A percentile compares a stretch with the other conserved stretches of the same genome.
Conservation (phyloP, 2,888 invertebrate species). For the Campoplex capitator region DNA sequence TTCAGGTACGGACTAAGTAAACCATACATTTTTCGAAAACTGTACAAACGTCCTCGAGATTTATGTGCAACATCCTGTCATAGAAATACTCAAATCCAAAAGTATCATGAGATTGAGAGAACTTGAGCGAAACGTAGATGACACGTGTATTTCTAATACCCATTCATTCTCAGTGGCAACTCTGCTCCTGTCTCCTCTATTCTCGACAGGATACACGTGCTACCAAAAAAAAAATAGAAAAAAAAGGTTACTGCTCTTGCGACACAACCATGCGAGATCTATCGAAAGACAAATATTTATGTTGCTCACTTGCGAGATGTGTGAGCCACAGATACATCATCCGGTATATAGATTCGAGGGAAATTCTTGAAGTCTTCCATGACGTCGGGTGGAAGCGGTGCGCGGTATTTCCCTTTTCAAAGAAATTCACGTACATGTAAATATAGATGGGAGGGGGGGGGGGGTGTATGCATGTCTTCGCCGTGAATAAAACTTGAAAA, state of each 20-base stretch:
- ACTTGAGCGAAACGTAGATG: conserved; percentile 19
- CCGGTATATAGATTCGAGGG: not conserved
- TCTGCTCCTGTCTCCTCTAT: not conserved
- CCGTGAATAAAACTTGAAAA: conserved; percentile 28
- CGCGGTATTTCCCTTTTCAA: not conserved
- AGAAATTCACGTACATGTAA: not conserved
- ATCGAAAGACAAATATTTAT: conserved; percentile 65
- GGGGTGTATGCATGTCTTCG: not conserved
- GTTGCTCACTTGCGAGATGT: conserved; percentile 39
- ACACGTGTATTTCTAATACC: conserved; percentile 27
- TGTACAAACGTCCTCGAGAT: not conserved
- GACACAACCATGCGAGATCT: conserved; percentile 48
- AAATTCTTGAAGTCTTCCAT: conserved; percentile 14
- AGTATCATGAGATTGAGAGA: conserved; percentile 19
- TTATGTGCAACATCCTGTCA: not conserved
- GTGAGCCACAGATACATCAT: conserved; percentile 33
- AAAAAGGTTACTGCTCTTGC: conserved; percentile 17
- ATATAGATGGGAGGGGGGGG: not conserved
- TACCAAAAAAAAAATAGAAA: conserved; percentile 15
- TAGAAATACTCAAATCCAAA: not conserved
- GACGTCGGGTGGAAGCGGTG: not conserved
- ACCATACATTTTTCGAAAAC: not conserved
- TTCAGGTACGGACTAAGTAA: not conserved
- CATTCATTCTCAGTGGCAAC: conserved; percentile 30
- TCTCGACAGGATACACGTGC: conserved; percentile 44